Base-by-base conservation (phyloP, 2,888 invertebrate species). In the Suillia variegata region DNA sequence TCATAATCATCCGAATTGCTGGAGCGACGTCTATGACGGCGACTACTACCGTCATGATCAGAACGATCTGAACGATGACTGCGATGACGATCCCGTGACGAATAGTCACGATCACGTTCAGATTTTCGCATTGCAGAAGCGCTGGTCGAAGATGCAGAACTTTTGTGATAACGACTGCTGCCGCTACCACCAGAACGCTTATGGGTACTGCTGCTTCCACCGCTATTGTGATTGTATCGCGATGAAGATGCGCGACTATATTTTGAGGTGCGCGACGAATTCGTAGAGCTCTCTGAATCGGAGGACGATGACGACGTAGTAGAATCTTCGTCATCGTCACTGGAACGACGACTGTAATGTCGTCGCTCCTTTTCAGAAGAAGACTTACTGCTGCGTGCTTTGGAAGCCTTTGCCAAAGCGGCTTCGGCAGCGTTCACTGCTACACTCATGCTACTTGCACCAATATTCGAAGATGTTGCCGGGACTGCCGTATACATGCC, bases 391-490 rank as follows among this genome's bases (percentile, higher is more conserved):
- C 61, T 67, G 8, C 66, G 57, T 22, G 67, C 53, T 54, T 73
- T 76, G 17, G 65, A 62, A 18, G 64, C 74, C 53, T 70, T 73
- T 21, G 71, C 70, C 5, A 73, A 64, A 1, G 74, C 78, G 52
- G 75, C 73, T 45, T 76, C 72, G 2, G 78, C 75, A 22, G 75
- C 74, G 48, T 52, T 74, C 1, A 75, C 51, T 62, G 67, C 69
- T 34, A 52, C 74, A 13, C 66, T 56, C 57, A 50, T 62, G 47
- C 60, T 66, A 47, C 55, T 56, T 55, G 60, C 57, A 1, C 59
- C 60, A 1, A 6, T 20, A 20, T 6, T 20, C 4, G 5, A 17
- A 4, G 45, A 17, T 3, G 4, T 20, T 17, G 45, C 3, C 4
- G 38, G 12, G n/a, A n/a, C 38, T 5, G 20, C 3, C 18, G 45